These are phyloP conservation scores for Xyliphius kryptos DNA, from an alignment of 2,113 vertebrate species.

Conservation along the genomic window DNA sequence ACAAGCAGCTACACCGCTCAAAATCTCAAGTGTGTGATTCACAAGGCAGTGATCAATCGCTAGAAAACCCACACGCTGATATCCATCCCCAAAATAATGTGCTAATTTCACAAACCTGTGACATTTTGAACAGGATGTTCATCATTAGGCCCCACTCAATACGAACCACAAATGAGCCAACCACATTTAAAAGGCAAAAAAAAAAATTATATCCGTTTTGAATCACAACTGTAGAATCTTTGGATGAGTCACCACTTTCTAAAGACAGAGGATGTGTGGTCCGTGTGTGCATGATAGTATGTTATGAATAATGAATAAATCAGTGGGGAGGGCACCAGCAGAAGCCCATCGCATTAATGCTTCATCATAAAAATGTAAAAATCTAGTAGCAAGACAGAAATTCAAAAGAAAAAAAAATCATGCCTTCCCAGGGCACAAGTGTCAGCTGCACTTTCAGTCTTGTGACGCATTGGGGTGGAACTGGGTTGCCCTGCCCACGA, in stretches of 20 bases:
- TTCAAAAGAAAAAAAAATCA: constrained; percentile 45
- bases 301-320: constrained; percentile 57
- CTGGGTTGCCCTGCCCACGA: constrained; percentile 13
- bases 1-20: no score
- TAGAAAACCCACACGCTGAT: neutral
- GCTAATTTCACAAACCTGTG: constrained; percentile 5
- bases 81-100: neutral
- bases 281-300: constrained; percentile 29
- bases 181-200: constrained; percentile 12
- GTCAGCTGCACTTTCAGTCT: constrained; percentile 22
- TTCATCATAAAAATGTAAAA: constrained; percentile 60
- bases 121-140: constrained; percentile 48
- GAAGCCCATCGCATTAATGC: constrained; percentile 49
- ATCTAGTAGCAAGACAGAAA: constrained; percentile 43
- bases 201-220: neutral
- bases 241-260: constrained; percentile 13
- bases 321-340: constrained; percentile 49
- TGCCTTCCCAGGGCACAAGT: constrained; percentile 30
- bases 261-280: constrained; percentile 13
- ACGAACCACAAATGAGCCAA: neutral
- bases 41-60: no score
- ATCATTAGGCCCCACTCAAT: neutral
- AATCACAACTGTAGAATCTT: neutral
- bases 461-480: constrained; percentile 31
- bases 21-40: no score